Evolutionary conservation across 2,113 vertebrate genomes (phyloP).

Genomic region (Catharus fuscescens): DNA sequence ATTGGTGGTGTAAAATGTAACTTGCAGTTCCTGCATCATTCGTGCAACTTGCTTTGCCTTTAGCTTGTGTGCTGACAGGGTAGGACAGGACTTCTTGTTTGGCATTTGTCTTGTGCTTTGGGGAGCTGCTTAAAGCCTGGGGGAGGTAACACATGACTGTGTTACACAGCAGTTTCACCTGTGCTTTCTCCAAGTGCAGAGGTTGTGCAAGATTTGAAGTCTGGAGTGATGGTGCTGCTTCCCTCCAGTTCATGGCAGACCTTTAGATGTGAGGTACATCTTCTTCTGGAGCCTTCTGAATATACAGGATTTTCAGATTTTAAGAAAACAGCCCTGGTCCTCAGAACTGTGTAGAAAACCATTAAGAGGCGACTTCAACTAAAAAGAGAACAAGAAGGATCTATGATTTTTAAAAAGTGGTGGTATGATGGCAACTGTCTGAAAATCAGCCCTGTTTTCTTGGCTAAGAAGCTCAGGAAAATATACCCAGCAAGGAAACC

Average conservation of each 20-base stretch:
- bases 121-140: not conserved
- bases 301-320: not conserved
- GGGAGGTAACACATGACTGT: accelerated
- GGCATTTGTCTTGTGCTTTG: not conserved
- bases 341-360: not conserved
- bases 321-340: not conserved
- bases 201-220: too few species aligned
- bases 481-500: accelerated
- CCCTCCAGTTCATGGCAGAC: not conserved
- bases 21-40: not conserved
- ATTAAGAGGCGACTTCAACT: not conserved
- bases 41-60: not conserved
- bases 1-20: accelerated
- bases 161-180: accelerated
- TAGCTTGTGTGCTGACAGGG: not conserved
- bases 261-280: accelerated
- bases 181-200: not conserved
- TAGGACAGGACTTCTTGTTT: accelerated
- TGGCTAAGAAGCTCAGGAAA: not conserved
- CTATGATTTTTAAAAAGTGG: not conserved
- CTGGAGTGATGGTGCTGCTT: not conserved
- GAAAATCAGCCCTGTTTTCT: not conserved
- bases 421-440: not conserved
- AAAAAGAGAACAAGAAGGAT: not conserved
- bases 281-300: not conserved